phyloP scores from a whole-genome alignment of 2,888 invertebrate species.

The Adelphocoris suturalis region DNA sequence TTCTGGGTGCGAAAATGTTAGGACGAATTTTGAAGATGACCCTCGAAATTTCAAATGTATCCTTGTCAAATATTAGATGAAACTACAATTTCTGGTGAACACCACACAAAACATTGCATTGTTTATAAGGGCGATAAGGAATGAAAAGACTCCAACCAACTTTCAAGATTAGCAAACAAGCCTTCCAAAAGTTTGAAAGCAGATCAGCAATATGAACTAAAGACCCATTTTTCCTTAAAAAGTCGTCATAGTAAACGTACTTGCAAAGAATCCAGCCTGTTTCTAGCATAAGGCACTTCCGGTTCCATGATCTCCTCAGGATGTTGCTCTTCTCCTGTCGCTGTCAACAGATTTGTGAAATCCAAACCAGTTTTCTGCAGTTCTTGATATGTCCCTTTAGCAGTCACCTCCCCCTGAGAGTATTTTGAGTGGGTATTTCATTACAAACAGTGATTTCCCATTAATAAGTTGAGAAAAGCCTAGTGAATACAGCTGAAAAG shows the following conservation, averaged over 20 bases:
- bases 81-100: too few relatives aligned
- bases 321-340: not conserved
- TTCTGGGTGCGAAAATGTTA: too few relatives aligned
- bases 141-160: too few relatives aligned
- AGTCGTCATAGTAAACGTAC: not conserved
- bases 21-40: too few relatives aligned
- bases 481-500: not conserved
- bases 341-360: conserved; percentile 85
- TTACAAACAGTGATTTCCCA: not conserved
- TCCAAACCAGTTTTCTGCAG: conserved; percentile 87
- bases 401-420: conserved; percentile 79
- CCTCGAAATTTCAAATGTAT: too few relatives aligned
- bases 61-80: too few relatives aligned
- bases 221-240: too few relatives aligned
- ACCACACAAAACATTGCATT: too few relatives aligned
- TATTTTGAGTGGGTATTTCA: not conserved
- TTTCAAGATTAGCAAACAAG: too few relatives aligned
- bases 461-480: not conserved
- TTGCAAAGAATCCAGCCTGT: conserved; percentile 52
- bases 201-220: too few relatives aligned
- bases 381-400: conserved; percentile 84
- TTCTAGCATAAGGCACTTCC: not conserved
- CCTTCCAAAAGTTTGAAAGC: too few relatives aligned
- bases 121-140: too few relatives aligned
- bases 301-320: not conserved